Evolutionary conservation across 2,113 vertebrate genomes (phyloP).

Genomic region (Addax nasomaculatus): DNA sequence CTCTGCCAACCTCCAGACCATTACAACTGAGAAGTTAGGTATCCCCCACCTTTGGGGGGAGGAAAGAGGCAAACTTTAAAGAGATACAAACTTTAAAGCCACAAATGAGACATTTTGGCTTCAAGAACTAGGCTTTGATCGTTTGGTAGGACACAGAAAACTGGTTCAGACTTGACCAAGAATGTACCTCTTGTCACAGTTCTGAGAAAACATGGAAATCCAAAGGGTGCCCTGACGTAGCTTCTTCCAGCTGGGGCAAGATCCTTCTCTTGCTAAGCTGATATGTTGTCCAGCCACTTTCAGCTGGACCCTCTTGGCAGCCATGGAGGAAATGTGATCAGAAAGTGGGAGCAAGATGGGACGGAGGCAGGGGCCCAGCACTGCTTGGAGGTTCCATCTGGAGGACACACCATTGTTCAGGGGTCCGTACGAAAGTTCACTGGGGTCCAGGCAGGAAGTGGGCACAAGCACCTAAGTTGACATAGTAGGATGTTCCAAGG

Average conservation of each 20-base stretch:
- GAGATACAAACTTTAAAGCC: background rate
- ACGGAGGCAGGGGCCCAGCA: background rate
- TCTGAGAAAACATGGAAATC: background rate
- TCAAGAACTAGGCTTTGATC: background rate
- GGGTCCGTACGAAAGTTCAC: background rate
- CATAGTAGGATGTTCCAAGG: background rate
- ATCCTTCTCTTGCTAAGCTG: background rate
- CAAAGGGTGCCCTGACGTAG: background rate
- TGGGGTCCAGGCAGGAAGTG: background rate
- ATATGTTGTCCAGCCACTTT: background rate
- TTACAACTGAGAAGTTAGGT: background rate
- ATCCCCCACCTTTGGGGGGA: background rate
- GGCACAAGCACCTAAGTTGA: background rate
- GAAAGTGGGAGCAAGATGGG: background rate
- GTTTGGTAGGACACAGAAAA: background rate
- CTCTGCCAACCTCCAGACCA: background rate
- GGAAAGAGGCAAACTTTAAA: background rate
- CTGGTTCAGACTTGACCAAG: background rate
- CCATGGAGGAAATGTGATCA: background rate
- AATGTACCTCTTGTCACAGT: background rate
- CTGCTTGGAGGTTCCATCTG: background rate
- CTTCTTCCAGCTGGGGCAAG: background rate
- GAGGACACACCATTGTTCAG: background rate
- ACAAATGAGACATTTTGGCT: background rate
- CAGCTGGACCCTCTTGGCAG: background rate